These are phyloP conservation scores for Antrozous pallidus DNA, from an alignment of 2,797 vertebrate species.

Conservation along the genomic window DNA sequence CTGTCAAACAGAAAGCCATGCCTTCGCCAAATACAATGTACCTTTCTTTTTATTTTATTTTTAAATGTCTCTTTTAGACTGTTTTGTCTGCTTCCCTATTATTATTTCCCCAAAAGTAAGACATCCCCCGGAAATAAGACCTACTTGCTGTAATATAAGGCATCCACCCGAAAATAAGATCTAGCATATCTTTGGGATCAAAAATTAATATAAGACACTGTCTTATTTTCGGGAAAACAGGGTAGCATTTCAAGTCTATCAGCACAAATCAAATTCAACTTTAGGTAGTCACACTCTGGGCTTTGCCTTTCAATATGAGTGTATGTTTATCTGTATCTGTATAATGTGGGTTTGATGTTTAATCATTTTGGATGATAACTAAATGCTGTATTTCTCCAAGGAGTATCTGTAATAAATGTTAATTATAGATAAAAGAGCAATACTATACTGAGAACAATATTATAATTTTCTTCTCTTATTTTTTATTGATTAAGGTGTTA, in stretches of 20 bases:
- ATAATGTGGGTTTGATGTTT: slow-evolving; percentile 14
- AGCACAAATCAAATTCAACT: neutral
- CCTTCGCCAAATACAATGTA: neutral
- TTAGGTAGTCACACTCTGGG: neutral
- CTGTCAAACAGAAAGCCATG: neutral
- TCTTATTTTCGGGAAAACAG: too few relatives aligned
- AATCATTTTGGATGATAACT: slow-evolving; percentile 20
- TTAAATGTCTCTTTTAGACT: neutral
- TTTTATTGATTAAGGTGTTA: too few relatives aligned
- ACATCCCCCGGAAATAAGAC: too few relatives aligned
- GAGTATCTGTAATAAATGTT: slow-evolving; percentile 32
- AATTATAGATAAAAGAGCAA: slow-evolving; percentile 53
- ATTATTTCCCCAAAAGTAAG: too few relatives aligned
- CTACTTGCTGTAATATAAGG: too few relatives aligned
- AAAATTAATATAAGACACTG: too few relatives aligned
- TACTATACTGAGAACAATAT: neutral
- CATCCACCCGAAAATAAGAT: too few relatives aligned
- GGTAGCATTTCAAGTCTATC: neutral
- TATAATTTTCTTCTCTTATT: neutral
- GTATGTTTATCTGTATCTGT: neutral
- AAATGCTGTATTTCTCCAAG: neutral
- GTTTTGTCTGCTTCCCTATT: neutral
- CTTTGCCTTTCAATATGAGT: neutral
- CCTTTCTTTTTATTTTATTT: neutral
- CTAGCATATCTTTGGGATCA: too few relatives aligned